A percentile compares a stretch with the other conserved stretches of the same genome.
phyloP scores from a whole-genome alignment of 2,888 invertebrate species.

The Listrodromus nycthemerus region DNA sequence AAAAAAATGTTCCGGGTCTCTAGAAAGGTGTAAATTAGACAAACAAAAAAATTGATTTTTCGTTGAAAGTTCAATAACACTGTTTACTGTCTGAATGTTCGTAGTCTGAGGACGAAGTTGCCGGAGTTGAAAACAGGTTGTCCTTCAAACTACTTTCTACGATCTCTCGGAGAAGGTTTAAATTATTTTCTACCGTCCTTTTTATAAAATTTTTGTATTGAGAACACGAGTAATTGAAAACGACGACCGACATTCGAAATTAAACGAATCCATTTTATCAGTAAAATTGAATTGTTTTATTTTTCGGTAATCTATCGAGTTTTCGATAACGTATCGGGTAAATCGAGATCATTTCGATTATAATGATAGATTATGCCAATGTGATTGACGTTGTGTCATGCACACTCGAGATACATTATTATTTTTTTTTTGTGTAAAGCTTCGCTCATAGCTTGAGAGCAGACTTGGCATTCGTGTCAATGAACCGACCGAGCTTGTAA shows the following conservation, averaged over 20 bases:
- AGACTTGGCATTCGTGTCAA: background rate
- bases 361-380: constrained; percentile 24
- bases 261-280: background rate
- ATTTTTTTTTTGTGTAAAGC: background rate
- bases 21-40: no score
- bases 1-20: no score
- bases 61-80: no score
- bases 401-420: background rate
- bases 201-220: background rate
- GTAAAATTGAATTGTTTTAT: background rate
- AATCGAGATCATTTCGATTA: constrained; percentile 39
- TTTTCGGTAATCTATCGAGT: constrained; percentile 11
- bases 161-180: no score
- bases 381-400: background rate
- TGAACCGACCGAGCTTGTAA: constrained; percentile 38
- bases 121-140: no score
- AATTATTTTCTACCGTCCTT: background rate
- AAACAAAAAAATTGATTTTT: no score
- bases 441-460: background rate
- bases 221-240: no score
- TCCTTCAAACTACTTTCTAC: no score
- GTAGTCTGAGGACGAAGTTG: no score
- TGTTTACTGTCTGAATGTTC: no score
- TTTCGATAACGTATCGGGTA: constrained; percentile 38
- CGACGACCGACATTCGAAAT: no score